phyloP scores from a whole-genome alignment of 2,797 vertebrate species.

The Setipinna tenuifilis region DNA sequence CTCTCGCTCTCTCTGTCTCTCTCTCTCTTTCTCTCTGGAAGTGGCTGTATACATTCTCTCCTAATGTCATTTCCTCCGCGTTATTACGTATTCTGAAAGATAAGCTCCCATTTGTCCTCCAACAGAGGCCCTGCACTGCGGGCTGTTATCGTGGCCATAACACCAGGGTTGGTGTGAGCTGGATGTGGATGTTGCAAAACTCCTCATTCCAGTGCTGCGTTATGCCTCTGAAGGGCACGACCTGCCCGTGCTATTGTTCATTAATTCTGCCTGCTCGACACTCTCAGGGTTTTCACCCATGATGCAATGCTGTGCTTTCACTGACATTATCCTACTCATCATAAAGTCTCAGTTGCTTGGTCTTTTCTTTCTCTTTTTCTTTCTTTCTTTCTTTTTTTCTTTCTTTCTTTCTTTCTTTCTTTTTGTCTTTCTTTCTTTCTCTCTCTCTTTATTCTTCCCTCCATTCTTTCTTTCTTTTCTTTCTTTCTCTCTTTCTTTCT shows the following conservation, averaged over 20 bases:
- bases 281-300: not conserved
- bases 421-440: not conserved
- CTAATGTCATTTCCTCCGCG: conserved; percentile 25
- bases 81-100: conserved; percentile 13
- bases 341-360: not conserved
- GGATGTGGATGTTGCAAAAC: conserved; percentile 2
- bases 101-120: conserved; percentile 1
- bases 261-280: conserved; percentile 24
- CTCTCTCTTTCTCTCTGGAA: not conserved
- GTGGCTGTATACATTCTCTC: conserved; percentile 36
- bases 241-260: not conserved
- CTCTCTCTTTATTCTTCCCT: not conserved
- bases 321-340: not conserved
- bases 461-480: not conserved
- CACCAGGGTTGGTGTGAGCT: not conserved
- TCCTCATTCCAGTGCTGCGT: conserved; percentile 21
- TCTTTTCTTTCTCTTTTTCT: not conserved
- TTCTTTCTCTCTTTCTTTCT: not conserved
- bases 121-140: not conserved
- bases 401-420: not conserved
- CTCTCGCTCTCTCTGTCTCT: not conserved
- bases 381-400: too few species aligned
- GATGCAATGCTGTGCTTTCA: not conserved
- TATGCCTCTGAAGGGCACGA: conserved; percentile 15
- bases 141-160: not conserved